phyloP scores from a whole-genome alignment of 2,888 invertebrate species.

The Augiades crinisus region DNA sequence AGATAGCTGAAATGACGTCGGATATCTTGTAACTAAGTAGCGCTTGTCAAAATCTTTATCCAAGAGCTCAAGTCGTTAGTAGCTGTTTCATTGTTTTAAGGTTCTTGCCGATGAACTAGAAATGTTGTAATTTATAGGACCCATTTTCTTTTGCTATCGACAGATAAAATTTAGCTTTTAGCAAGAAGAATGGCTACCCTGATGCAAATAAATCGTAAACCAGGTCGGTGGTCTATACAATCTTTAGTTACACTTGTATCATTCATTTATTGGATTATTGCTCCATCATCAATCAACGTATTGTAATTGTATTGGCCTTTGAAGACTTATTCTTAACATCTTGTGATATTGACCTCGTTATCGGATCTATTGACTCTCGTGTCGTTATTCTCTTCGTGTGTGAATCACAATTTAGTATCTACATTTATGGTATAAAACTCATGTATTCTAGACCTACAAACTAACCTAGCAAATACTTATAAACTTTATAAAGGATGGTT shows the following conservation, averaged over 20 bases:
- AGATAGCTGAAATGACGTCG: constrained; percentile 17
- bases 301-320: neutral
- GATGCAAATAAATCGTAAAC: constrained; percentile 5
- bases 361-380: neutral
- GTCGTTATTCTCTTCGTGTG: neutral
- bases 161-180: constrained; percentile 13
- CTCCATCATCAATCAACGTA: neutral
- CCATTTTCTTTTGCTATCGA: constrained; percentile 6
- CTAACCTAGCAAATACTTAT: no score
- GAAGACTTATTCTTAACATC: constrained; percentile 1
- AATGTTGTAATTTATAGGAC: constrained; percentile 14
- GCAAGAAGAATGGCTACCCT: neutral
- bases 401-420: neutral
- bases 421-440: neutral
- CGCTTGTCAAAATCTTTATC: constrained; percentile 23
- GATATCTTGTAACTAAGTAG: constrained; percentile 18
- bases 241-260: neutral
- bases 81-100: constrained; percentile 14
- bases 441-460: no score
- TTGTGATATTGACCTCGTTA: constrained; percentile 3
- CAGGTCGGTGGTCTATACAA: neutral
- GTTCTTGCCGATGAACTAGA: constrained; percentile 17
- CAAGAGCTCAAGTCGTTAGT: constrained; percentile 13
- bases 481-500: no score
- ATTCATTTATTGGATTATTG: neutral